phyloP scores from a whole-genome alignment of 2,888 invertebrate genomes.

The Panzeria rudis region DNA sequence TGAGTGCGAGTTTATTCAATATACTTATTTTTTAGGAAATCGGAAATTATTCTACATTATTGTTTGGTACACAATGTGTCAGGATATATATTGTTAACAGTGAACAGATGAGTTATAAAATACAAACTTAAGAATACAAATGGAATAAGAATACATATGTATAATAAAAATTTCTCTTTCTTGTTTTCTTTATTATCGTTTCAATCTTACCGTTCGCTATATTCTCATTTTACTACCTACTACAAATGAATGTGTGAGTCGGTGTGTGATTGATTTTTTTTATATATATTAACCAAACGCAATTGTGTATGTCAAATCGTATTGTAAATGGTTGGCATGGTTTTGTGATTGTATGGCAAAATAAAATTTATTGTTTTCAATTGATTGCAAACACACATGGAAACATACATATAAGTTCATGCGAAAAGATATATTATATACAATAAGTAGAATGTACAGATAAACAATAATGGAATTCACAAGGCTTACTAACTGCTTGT shows the following conservation, averaged over 20 bases:
- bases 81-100: constrained; percentile 71
- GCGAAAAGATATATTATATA: background rate
- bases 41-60: constrained; percentile 81
- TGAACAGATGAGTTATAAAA: constrained; percentile 67
- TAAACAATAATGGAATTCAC: too few species aligned
- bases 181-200: constrained; percentile 33
- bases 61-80: constrained; percentile 79
- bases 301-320: constrained; percentile 51
- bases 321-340: constrained; percentile 55
- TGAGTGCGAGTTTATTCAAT: constrained; percentile 35
- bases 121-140: constrained; percentile 48
- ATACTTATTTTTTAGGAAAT: constrained; percentile 77
- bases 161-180: constrained; percentile 23
- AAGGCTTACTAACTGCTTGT: too few species aligned
- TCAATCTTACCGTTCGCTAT: background rate
- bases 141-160: constrained; percentile 7
- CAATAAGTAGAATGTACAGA: too few species aligned
- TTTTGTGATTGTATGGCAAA: constrained; percentile 74
- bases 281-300: background rate
- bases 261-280: constrained; percentile 6
- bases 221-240: constrained; percentile 8
- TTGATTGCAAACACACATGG: constrained; percentile 77
- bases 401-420: constrained; percentile 6
- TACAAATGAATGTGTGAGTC: background rate
- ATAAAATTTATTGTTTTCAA: constrained; percentile 82